Base-by-base conservation (phyloP, 2,888 invertebrate genomes). In the Andrena dorsata region DNA sequence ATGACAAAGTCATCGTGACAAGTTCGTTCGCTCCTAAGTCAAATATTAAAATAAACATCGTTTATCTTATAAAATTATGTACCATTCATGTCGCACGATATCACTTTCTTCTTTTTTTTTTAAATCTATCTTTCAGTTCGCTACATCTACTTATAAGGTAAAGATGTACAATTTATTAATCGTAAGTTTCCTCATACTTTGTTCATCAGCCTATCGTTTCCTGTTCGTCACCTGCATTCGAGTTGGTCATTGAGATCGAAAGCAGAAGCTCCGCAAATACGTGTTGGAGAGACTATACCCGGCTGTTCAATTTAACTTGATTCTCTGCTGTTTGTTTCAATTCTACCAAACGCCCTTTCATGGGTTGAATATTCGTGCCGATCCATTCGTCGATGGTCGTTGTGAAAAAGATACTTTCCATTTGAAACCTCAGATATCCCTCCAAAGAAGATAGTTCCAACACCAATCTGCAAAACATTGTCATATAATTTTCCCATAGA, bases 371-470 rank as follows among this genome's bases (percentile, higher is more conserved):
- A 87, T 95, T 94, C 1, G 96, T 95, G 2, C 95, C 95, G 3
- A 96, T 84, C 94, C 96, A 95, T 89, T 97, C 96, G 16, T 95
- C 95, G 0, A 95, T 92, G 53, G 95, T 96, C 26, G 96, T 94
- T n/a, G 94, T 90, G 28, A 95, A 96, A 16, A 95, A 96, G 32
- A 95, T 91, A 7, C 93, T 91, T 76, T 94, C 94, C 90, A 96
- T 94, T 69, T 95, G 94, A 0, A 91, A 89, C n/a, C 94, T 94
- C 66, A 96, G 87, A 77, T 95, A 95, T 16, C 93, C 93, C 90
- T 96, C 95, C 20, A 96, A 84, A 0, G 94, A 93, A n/a, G 94
- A 93, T 70, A 95, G 88, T 88, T 96, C 95, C 70, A 94, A 88
- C 53, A 95, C 87, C 85, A 96, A 91, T 68, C 96, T 96, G 58